phyloP scores from a whole-genome alignment of 2,797 vertebrate genomes.

The Myripristis murdjan region DNA sequence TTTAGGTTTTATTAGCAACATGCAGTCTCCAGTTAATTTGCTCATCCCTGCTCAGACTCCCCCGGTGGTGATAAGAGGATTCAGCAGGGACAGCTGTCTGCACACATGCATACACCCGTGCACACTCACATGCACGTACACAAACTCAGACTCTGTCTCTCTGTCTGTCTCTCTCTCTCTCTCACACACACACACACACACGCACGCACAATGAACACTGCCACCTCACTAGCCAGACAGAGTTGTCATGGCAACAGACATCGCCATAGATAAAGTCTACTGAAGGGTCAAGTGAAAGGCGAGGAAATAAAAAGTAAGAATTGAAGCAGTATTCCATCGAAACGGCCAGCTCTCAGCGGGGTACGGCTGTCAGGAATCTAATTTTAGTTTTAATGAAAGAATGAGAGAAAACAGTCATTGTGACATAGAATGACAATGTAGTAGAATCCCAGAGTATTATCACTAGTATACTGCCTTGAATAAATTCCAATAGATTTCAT shows the following conservation, averaged over 20 bases:
- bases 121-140: conserved; percentile 25
- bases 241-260: conserved; percentile 79
- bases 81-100: conserved; percentile 61
- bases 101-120: conserved; percentile 5
- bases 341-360: background rate
- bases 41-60: conserved; percentile 66
- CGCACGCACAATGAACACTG: conserved; percentile 27
- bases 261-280: conserved; percentile 39
- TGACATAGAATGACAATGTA: background rate
- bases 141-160: too few species aligned
- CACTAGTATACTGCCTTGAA: background rate
- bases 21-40: conserved; percentile 60
- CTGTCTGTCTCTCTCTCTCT: too few species aligned
- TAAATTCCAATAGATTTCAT: background rate
- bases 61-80: conserved; percentile 69
- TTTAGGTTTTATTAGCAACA: conserved; percentile 16
- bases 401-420: background rate
- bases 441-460: background rate
- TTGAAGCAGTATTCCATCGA: conserved; percentile 22
- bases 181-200: conserved; percentile 34
- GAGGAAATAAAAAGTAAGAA: conserved; percentile 33
- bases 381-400: conserved; percentile 3
- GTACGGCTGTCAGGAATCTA: background rate
- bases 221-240: conserved; percentile 58
- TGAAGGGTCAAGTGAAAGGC: conserved; percentile 57